Evolutionary conservation across 2,797 vertebrate species (phyloP), one percentile per base, ranked within the genome.

Genomic region (Pyrocephalus nanus): DNA sequence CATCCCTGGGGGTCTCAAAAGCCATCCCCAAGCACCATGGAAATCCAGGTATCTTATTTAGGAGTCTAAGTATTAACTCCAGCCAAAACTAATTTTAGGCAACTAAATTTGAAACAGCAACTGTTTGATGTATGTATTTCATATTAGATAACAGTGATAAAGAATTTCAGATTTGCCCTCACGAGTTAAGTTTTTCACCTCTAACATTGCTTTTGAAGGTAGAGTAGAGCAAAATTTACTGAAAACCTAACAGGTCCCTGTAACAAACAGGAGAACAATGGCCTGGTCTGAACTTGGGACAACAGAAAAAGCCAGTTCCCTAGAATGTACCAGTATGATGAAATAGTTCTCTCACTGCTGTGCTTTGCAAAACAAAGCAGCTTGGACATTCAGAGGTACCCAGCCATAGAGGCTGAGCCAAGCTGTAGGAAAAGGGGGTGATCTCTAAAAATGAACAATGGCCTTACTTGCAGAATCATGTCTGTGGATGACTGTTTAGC

Each of bases 101-200:
- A 65, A 91, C 10, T 54, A 69, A 58, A 64, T 77, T 47, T 91
- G 21, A 83, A 82, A 71, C 7, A 11, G 36, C 34, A 15, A 40
- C 9, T 9, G 19, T 0, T 0, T 1, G 40, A 47, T n/a, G 22
- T 16, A 23, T 25, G 7, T 61, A 61, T 50, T 84, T 74, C 10
- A 19, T 25, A 62, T 38, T 20, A 72, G 45, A 4, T 40, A 92
- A 70, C 2, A 30, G 48, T 5, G 21, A 73, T 42, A 71, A 80
- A 67, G 16, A 71, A 69, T 47, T 78, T 55, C 26, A 69, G 16
- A 81, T 77, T 54, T 77, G 21, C 77, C 57, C 70, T 57, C 26
- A 50, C 40, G 51, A 80, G 38, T 55, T 86, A 53, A 53, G 25
- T 25, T 5, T 29, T 53, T 80, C 11, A 53, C 25, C 26, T 67